Percentiles rank a stretch among this genome's conserved stretches.
Evolutionary conservation across 2,888 invertebrate species (phyloP).

Genomic region (Drosophila dives): DNA sequence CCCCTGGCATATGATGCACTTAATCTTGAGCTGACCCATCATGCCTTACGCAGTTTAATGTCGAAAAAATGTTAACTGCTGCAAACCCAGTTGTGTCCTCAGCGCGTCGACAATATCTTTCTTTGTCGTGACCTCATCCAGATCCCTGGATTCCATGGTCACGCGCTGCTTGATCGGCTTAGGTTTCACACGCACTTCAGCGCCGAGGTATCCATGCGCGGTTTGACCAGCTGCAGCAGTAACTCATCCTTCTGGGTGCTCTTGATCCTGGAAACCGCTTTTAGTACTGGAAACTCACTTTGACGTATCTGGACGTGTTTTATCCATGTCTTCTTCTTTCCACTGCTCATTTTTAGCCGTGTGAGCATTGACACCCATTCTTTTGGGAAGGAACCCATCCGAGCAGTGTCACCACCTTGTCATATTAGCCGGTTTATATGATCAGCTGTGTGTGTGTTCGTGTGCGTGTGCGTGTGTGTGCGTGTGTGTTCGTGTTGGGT

Average conservation of each 20-base stretch:
- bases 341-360: neutral
- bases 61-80: too few relatives aligned
- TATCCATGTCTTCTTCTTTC: neutral
- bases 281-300: too few relatives aligned
- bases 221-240: neutral
- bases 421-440: neutral
- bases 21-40: too few relatives aligned
- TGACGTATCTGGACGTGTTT: neutral
- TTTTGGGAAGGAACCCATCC: neutral
- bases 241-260: neutral
- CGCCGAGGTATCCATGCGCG: too few relatives aligned
- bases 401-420: neutral
- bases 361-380: neutral
- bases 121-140: neutral
- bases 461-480: neutral
- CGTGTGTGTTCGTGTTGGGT: neutral
- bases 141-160: neutral
- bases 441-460: slow-evolving; percentile 18
- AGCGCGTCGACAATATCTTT: neutral
- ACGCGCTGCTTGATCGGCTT: neutral
- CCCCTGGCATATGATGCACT: too few relatives aligned
- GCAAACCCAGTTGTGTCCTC: too few relatives aligned
- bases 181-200: neutral
- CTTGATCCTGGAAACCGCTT: neutral
- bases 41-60: too few relatives aligned